Percentiles rank a stretch among this genome's conserved stretches.
Conservation (phyloP, 2,888 invertebrate species). For the Ectropis crepuscularia region DNA sequence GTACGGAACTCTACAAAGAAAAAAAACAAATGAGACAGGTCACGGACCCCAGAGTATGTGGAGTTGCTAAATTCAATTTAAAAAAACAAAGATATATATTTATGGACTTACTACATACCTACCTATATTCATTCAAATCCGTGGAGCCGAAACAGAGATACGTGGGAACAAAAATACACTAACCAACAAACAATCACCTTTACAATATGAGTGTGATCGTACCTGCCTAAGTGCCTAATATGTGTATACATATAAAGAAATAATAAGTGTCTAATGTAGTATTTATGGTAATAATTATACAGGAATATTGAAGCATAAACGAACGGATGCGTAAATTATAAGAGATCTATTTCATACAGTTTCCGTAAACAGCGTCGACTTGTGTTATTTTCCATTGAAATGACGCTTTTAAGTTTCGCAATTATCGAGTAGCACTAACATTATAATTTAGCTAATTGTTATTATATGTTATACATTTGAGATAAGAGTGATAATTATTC, state of each 20-base stretch:
- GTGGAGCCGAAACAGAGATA: no score
- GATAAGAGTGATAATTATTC: slow-evolving; percentile 1
- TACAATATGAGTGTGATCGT: no score
- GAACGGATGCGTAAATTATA: slow-evolving; percentile 41
- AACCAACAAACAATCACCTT: no score
- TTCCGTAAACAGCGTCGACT: slow-evolving; percentile 42
- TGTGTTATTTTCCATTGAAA: slow-evolving; percentile 33
- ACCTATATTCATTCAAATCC: no score
- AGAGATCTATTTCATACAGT: slow-evolving; percentile 40
- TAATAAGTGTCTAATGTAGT: not conserved
- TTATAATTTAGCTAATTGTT: slow-evolving; percentile 12
- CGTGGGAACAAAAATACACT: no score
- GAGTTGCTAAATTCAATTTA: no score
- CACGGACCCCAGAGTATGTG: no score
- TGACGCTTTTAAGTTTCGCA: slow-evolving; percentile 24
- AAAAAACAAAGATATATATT: no score
- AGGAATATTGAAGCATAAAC: slow-evolving; percentile 31
- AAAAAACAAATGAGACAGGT: no score
- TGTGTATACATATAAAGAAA: slow-evolving; percentile 9
- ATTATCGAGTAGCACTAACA: slow-evolving; percentile 3
- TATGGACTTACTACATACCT: no score
- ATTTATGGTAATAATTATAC: slow-evolving; percentile 29
- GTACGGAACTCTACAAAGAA: no score
- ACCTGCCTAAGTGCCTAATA: no score
- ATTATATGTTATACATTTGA: slow-evolving; percentile 13